Evolutionary conservation across 2,888 invertebrate species (phyloP).

Genomic region (Steinernema scapterisci): DNA sequence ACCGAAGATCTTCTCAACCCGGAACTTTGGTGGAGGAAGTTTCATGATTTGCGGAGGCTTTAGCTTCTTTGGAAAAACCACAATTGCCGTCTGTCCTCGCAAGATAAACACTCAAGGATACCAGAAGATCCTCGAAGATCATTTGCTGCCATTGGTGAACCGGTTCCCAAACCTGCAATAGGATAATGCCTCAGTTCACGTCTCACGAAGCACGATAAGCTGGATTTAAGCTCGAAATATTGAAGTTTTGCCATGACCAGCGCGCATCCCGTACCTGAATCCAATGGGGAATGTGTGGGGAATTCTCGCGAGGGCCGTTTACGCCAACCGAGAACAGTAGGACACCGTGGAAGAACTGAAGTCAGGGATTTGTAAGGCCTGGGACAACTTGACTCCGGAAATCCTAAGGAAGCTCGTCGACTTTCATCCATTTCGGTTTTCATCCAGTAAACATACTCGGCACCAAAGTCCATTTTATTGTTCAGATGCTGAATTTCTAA

Average conservation of each 20-base stretch:
- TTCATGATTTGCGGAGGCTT: neutral
- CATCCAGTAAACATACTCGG: too few species aligned
- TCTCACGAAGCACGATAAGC: constrained; percentile 24
- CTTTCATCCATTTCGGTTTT: too few species aligned
- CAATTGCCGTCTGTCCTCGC: constrained; percentile 22
- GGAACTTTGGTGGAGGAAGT: too few species aligned
- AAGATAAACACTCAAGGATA: constrained; percentile 38
- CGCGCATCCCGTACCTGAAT: constrained; percentile 35
- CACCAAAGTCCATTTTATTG: too few species aligned
- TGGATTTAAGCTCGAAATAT: constrained; percentile 42
- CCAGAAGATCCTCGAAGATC: constrained; percentile 19
- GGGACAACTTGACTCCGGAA: too few species aligned
- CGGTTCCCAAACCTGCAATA: constrained; percentile 36
- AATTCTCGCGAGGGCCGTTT: constrained; percentile 35
- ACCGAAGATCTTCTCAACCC: too few species aligned
- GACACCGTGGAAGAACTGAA: constrained; percentile 33
- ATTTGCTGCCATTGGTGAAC: constrained; percentile 39
- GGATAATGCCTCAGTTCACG: constrained; percentile 44
- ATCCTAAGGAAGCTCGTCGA: too few species aligned
- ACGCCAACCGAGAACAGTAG: constrained; percentile 34
- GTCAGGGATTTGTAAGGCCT: constrained; percentile 35
- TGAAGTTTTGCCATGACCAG: constrained; percentile 31
- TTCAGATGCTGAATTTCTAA: too few species aligned
- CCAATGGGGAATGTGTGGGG: constrained; percentile 42
- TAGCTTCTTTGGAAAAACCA: constrained; percentile 1